Conservation (phyloP, 2,113 vertebrate species). For the Callaeas wilsoni region DNA sequence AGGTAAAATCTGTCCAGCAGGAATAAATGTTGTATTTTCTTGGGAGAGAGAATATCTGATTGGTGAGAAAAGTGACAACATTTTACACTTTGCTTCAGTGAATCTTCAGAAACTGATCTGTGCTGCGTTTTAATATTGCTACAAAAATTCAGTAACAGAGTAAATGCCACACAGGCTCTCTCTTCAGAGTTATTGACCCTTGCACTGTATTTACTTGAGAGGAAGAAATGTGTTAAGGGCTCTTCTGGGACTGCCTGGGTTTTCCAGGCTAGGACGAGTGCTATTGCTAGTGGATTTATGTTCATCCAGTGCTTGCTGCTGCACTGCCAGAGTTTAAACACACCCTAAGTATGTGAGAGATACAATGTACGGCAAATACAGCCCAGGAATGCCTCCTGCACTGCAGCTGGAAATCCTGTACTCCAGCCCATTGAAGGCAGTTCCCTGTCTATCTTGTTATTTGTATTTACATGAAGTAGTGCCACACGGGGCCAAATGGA, state of each 20-base stretch:
- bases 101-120: neutral
- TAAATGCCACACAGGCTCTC: neutral
- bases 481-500: neutral
- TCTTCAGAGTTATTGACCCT: neutral
- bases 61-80: neutral
- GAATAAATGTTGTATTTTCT: neutral
- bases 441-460: neutral
- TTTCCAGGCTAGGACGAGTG: neutral
- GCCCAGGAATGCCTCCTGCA: neutral
- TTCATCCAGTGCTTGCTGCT: neutral
- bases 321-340: neutral
- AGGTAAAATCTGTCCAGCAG: neutral
- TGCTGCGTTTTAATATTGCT: neutral
- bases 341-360: neutral
- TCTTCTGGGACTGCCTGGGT: neutral
- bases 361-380: accelerated
- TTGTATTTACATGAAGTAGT: neutral
- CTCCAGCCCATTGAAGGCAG: neutral
- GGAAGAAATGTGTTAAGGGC: neutral
- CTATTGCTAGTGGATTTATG: neutral
- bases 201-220: neutral
- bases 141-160: neutral
- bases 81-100: neutral
- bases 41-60: neutral
- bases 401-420: neutral